Percentiles rank a stretch among this genome's conserved stretches.
Conservation (phyloP, 2,797 vertebrate genomes). For the Xenopus petersii region DNA sequence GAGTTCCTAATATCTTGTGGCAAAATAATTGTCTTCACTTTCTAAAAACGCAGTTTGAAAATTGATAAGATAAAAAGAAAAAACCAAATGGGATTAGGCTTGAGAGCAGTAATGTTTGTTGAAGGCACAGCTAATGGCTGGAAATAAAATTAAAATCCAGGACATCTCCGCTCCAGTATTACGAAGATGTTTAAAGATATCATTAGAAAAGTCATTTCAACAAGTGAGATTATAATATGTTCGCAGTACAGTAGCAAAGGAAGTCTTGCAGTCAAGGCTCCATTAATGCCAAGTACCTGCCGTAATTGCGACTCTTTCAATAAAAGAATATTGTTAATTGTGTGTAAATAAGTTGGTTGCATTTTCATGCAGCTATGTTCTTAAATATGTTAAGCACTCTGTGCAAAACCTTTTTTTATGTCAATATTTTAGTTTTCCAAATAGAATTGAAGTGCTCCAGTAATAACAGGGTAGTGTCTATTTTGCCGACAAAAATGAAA, state of each 20-base stretch:
- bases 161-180: slow-evolving; percentile 19
- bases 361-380: not conserved
- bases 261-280: slow-evolving; percentile 2
- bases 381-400: not conserved
- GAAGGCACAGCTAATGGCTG: slow-evolving; percentile 25
- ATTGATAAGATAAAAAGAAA: not conserved
- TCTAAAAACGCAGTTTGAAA: not conserved
- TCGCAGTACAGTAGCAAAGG: slow-evolving; percentile 21
- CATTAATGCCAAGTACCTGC: not conserved
- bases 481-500: no score
- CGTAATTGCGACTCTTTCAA: slow-evolving; percentile 16
- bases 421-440: no score
- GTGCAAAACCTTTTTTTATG: not conserved
- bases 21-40: slow-evolving; percentile 2
- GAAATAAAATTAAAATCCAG: slow-evolving; percentile 41
- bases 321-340: slow-evolving; percentile 18
- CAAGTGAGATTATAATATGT: slow-evolving; percentile 4
- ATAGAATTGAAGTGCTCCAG: no score
- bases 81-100: slow-evolving; percentile 19
- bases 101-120: slow-evolving; percentile 20
- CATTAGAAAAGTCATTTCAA: slow-evolving; percentile 7
- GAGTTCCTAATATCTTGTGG: slow-evolving; percentile 24
- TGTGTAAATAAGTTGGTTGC: slow-evolving; percentile 1
- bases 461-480: no score
- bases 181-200: slow-evolving; percentile 29